Evolutionary conservation across 2,888 invertebrate species (phyloP), one percentile per base, ranked within the genome.

Genomic region (Boloria selene): DNA sequence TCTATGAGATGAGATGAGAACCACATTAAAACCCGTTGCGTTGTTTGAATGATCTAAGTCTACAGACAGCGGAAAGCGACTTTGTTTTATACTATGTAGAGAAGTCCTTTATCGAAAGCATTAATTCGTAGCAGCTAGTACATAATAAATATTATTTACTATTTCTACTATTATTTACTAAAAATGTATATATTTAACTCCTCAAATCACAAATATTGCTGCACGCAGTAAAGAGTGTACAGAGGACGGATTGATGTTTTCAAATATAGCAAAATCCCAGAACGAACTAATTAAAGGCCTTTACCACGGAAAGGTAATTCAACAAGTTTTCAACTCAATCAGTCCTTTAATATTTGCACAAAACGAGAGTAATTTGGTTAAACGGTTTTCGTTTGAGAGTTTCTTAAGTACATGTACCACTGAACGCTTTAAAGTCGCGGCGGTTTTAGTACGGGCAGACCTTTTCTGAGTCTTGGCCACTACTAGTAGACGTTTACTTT

Each of bases 261-360:
- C 65, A 60, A 69, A 72, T 72, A 67, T 62, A 70, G 65, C 53
- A 47, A 62, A 67, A 22, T 18, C 54, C 47, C 61, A 68, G 68
- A 72, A 70, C 71, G 60, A 67, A 71, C 74, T 75, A 71, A 74
- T 73, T 73, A 72, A 71, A 69, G 68, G 70, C 60, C 67, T 53
- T 63, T 55, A 65, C 70, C 70, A 64, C 66, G 67, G 65, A 53
- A 62, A 68, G 70, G 67, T 71, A 71, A 71, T 71, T 70, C 67
- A 58, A 58, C 77, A 82, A 88, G 81, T 87, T 87, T 77, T 77
- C 79, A 84, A 86, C 85, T 85, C 82, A 83, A 87, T 86, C 82
- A 81, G 76, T 73, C 78, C 78, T 80, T 79, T 82, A 79, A 84
- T 83, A 84, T 86, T 83, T 80, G 81, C 76, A 81, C 81, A 81